Base-by-base conservation (phyloP, 2,888 invertebrate genomes). In the Chirona hameri region DNA sequence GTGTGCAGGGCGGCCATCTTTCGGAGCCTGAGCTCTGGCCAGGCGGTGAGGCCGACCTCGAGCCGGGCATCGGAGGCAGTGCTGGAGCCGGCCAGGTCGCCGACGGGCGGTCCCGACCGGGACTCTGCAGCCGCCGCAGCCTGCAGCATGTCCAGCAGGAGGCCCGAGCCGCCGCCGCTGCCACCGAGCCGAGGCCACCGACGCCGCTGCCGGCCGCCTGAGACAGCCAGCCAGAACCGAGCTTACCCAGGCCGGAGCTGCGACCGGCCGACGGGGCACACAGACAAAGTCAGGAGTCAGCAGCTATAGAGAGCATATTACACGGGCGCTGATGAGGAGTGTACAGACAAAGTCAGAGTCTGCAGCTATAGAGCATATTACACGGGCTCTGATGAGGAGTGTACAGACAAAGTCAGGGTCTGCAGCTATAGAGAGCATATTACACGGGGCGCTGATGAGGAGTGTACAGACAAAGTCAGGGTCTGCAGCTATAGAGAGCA, bases 21-120 rank as follows among this genome's bases (percentile, higher is more conserved):
- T 84, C 93, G 91, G 29, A 94, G 89, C 79, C 92, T 90, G 31
- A 95, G 92, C 88, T 96, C 96, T 27, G 94, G 92, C 82, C 91
- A 91, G 60, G 92, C 91, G 86, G 95, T 94, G 21, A 95, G 92
- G 0, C 95, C 94, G 85, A 91, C 91, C 87, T 96, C 95, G 72
- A 96, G 89, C 79, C 97, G 91, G 21, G 93, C 91, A 88, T 95
- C 94, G 87, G 94, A 90, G 4, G 94, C 93, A 85, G 92, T 91
- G 21, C 88, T 88, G 80, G 88, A 86, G 27, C 84, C 84, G 57
- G 84, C 83, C 29, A 84, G 84, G 14, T 83, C 52, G 29, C 81
- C 82, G 31, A 87, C 87, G 39, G 83, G 81, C 39, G 83, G 65
- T 0, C 83, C 83, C 10, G 82, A 81, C 46, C 65, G 52, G 9